These are phyloP conservation scores for Branchipolynoe longqiensis DNA, from an alignment of 2,888 invertebrate genomes.

Conservation along the genomic window DNA sequence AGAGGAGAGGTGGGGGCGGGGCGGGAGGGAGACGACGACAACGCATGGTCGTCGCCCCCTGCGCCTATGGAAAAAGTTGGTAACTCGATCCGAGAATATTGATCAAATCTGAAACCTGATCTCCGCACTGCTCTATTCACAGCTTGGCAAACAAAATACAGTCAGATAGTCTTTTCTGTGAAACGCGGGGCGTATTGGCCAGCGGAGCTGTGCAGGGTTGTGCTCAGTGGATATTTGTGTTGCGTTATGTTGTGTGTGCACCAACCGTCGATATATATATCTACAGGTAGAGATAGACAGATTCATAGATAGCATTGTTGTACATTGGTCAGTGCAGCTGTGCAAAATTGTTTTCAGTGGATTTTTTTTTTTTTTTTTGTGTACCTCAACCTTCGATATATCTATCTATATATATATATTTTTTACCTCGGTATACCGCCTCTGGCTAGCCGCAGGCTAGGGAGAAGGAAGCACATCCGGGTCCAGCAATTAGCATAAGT, in stretches of 20 bases:
- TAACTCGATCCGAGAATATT: constrained; percentile 52
- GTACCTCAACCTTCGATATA: too few relatives aligned
- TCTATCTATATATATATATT: too few relatives aligned
- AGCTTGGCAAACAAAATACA: constrained; percentile 54
- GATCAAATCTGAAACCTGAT: constrained; percentile 53
- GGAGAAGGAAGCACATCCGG: too few relatives aligned
- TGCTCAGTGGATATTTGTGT: not conserved
- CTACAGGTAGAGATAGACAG: not conserved
- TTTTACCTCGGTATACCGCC: too few relatives aligned
- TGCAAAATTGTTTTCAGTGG: not conserved
- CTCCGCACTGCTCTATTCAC: constrained; percentile 52
- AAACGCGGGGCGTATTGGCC: too few relatives aligned
- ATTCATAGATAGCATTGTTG: not conserved
- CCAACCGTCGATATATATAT: not conserved
- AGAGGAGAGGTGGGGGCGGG: too few relatives aligned
- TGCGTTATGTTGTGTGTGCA: not conserved
- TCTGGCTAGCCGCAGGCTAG: too few relatives aligned
- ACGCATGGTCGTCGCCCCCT: not conserved
- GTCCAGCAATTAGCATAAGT: too few relatives aligned
- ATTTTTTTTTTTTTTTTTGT: not conserved
- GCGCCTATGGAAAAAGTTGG: constrained; percentile 40
- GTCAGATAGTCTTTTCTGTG: constrained; percentile 31
- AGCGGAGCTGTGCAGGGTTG: not conserved
- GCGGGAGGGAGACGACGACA: not conserved
- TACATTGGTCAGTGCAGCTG: not conserved